These are phyloP conservation scores for Megalops atlanticus DNA, from an alignment of 2,113 vertebrate species.

Conservation along the genomic window DNA sequence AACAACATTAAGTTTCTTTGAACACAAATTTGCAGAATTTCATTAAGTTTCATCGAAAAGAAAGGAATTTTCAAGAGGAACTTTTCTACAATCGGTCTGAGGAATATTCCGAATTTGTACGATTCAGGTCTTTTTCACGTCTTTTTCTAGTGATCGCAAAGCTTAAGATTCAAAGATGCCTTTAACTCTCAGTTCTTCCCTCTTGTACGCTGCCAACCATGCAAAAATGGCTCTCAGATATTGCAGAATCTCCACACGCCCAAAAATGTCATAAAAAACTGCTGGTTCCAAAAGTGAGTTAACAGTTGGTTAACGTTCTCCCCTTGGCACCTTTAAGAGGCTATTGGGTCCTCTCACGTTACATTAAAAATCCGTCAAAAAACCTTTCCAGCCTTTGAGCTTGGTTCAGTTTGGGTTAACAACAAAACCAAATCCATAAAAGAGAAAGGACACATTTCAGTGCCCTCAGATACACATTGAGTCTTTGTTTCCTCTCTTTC, in stretches of 20 bases:
- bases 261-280: neutral
- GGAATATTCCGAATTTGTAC: neutral
- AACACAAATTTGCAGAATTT: neutral
- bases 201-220: too few relatives aligned
- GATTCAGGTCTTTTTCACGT: neutral
- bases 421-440: neutral
- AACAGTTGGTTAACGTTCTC: slow-evolving; percentile 54
- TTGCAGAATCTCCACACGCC: neutral
- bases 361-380: slow-evolving; percentile 26
- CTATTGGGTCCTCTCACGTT: slow-evolving; percentile 5
- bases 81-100: neutral
- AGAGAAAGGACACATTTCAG: neutral
- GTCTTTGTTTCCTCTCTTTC: slow-evolving; percentile 25
- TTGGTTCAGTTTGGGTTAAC: neutral
- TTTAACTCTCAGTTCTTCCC: neutral
- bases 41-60: neutral
- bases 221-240: neutral
- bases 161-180: neutral
- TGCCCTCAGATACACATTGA: slow-evolving; percentile 21
- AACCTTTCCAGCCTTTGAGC: neutral
- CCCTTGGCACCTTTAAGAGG: neutral
- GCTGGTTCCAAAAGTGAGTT: slow-evolving; percentile 13
- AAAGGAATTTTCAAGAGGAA: neutral
- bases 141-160: too few relatives aligned
- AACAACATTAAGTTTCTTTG: neutral